phyloP scores from a whole-genome alignment of 2,113 vertebrate genomes.

The Microcebus griseorufus region DNA sequence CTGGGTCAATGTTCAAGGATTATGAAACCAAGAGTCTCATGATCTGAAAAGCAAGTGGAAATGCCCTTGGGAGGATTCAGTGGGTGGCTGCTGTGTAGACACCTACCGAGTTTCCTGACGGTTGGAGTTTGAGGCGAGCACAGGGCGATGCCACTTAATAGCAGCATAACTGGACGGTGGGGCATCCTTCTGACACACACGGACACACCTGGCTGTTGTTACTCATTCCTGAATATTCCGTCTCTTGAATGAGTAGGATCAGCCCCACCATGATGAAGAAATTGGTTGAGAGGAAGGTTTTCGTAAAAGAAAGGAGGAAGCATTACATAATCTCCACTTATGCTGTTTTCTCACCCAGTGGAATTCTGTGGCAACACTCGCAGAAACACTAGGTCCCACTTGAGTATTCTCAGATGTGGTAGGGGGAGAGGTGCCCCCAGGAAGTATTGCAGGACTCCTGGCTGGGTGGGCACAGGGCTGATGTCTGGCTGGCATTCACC shows the following conservation, averaged over 20 bases:
- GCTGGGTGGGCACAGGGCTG: fast-evolving
- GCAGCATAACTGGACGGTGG: not conserved
- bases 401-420: not conserved
- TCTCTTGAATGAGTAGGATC: not conserved
- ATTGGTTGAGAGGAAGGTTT: not conserved
- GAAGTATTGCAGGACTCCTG: not conserved
- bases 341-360: not conserved
- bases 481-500: not conserved
- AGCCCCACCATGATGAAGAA: not conserved
- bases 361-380: not conserved
- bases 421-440: too few relatives aligned
- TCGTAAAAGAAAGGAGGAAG: not conserved
- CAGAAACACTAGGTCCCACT: not conserved
- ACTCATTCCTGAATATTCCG: not conserved
- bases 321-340: not conserved
- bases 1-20: not conserved
- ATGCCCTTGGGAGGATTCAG: not conserved
- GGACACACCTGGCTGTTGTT: not conserved
- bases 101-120: not conserved
- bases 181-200: not conserved
- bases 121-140: not conserved
- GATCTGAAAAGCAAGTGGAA: not conserved
- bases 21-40: not conserved
- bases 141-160: not conserved
- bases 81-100: not conserved